Conservation (phyloP, 2,797 vertebrate species). For the Rhadinocentrus ornatus region DNA sequence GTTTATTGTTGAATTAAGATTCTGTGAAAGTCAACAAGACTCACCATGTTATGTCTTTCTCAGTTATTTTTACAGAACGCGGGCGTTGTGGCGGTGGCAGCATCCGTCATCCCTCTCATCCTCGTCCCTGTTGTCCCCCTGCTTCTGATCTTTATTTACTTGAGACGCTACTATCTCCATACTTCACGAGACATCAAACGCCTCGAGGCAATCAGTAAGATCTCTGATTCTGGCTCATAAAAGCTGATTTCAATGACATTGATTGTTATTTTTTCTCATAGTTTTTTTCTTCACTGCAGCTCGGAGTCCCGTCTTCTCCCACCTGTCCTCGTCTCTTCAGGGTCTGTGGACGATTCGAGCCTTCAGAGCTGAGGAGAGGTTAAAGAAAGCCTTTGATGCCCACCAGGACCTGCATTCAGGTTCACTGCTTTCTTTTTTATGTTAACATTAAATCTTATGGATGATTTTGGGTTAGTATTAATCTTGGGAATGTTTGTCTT, state of each 20-base stretch:
- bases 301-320: constrained; percentile 94
- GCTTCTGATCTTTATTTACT: constrained; percentile 82
- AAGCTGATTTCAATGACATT: too few species aligned
- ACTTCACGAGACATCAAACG: constrained; percentile 91
- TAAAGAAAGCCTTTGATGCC: constrained; percentile 90
- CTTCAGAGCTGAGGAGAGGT: constrained; percentile 88
- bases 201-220: constrained; percentile 89
- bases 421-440: neutral
- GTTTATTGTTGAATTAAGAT: neutral
- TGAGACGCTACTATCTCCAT: constrained; percentile 87
- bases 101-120: constrained; percentile 89
- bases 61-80: constrained; percentile 88
- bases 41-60: neutral
- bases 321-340: constrained; percentile 93
- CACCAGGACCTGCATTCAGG: constrained; percentile 96
- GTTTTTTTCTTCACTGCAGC: constrained; percentile 71
- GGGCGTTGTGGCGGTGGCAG: constrained; percentile 85
- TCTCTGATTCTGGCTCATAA: neutral
- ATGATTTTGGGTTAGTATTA: neutral
- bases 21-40: neutral
- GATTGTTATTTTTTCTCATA: too few species aligned
- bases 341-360: constrained; percentile 95
- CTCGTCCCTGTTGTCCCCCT: constrained; percentile 86
- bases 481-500: neutral
- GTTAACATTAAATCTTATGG: neutral